phyloP scores from a whole-genome alignment of 2,797 vertebrate species.

The Saxicola maurus region DNA sequence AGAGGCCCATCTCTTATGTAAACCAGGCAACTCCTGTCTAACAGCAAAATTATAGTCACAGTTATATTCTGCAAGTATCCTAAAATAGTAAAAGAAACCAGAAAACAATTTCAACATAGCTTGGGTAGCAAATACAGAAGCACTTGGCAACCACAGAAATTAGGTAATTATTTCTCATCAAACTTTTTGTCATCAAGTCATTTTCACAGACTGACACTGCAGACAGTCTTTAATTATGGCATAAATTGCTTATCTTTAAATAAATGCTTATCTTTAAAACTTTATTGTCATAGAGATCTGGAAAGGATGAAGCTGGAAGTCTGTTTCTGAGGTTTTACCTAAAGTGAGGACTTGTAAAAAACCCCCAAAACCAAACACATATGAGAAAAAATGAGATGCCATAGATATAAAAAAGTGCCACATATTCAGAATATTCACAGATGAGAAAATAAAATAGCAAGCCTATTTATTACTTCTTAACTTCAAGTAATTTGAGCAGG shows the following conservation, averaged over 20 bases:
- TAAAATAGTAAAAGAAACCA: neutral
- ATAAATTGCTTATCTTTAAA: neutral
- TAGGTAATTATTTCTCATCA: neutral
- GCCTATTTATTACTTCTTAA: neutral
- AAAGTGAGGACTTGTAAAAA: neutral
- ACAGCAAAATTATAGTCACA: neutral
- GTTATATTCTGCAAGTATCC: neutral
- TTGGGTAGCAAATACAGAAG: neutral
- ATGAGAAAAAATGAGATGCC: neutral
- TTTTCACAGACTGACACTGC: neutral
- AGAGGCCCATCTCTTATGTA: neutral
- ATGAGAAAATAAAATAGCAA: neutral
- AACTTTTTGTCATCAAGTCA: neutral
- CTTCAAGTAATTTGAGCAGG: neutral
- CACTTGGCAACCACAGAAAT: neutral
- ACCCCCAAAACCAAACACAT: neutral
- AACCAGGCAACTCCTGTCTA: too few species aligned
- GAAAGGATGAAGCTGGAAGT: neutral
- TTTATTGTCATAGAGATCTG: neutral
- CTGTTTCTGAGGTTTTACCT: neutral
- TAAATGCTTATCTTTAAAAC: neutral
- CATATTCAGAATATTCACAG: neutral
- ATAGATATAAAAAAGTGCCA: neutral
- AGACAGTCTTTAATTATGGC: neutral
- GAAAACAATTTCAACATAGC: neutral